A percentile compares a stretch with the other conserved stretches of the same genome.
Conservation (phyloP, 2,797 vertebrate species). For the Anabacerthia variegaticeps region DNA sequence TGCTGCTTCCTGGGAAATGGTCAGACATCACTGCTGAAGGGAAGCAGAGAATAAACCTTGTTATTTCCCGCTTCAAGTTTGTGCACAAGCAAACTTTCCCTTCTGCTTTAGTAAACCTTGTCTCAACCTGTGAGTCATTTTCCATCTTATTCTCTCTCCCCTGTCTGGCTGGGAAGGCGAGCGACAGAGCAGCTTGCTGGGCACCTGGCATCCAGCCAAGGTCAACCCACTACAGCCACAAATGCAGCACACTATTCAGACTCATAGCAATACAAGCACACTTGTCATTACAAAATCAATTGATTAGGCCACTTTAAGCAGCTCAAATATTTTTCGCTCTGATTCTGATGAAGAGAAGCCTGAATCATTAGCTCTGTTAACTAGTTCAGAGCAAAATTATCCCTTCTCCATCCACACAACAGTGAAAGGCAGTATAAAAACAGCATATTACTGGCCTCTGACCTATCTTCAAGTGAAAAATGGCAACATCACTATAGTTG, state of each 20-base stretch:
- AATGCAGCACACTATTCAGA: neutral
- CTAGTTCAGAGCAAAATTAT: neutral
- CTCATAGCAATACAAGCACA: neutral
- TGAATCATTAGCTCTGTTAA: neutral
- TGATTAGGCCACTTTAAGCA: neutral
- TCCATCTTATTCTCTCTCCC: too few species aligned
- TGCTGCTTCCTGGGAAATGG: too few species aligned
- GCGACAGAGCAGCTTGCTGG: too few species aligned
- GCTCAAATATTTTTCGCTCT: neutral
- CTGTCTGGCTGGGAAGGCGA: too few species aligned
- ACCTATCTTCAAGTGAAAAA: neutral
- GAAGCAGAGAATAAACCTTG: too few species aligned
- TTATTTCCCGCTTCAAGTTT: too few species aligned
- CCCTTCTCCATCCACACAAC: neutral
- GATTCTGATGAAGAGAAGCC: neutral
- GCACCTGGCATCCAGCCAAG: too few species aligned
- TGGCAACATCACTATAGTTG: neutral
- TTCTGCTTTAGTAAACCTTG: too few species aligned
- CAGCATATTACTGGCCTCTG: neutral
- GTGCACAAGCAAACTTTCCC: too few species aligned
- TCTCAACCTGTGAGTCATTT: too few species aligned
- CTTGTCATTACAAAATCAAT: neutral
- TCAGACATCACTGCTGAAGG: too few species aligned
- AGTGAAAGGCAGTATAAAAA: neutral
- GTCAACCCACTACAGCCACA: neutral